Evolutionary conservation across 2,888 invertebrate species (phyloP).

Genomic region (Drosophila yooni): DNA sequence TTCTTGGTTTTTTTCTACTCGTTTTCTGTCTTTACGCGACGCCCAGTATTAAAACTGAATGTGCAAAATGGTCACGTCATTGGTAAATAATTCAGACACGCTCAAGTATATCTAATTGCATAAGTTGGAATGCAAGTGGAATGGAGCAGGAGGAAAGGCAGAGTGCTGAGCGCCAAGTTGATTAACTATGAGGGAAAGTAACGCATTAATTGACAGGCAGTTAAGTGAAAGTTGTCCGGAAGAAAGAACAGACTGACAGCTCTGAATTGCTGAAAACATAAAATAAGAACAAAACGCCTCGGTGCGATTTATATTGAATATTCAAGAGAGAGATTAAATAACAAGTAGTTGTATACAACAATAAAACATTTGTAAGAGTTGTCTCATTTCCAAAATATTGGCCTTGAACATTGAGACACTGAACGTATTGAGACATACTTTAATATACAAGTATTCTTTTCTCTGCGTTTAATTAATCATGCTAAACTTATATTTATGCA

Average conservation of each 20-base stretch:
- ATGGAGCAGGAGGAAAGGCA: neutral
- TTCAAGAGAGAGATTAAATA: neutral
- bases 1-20: constrained; percentile 3
- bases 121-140: constrained; percentile 32
- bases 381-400: neutral
- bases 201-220: constrained; percentile 5
- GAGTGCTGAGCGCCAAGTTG: neutral
- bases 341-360: neutral
- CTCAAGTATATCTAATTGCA: constrained; percentile 54
- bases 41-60: constrained; percentile 26
- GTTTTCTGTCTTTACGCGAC: neutral
- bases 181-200: constrained; percentile 27
- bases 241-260: neutral
- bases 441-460: neutral
- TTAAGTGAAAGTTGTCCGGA: constrained; percentile 20
- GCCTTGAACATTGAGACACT: neutral
- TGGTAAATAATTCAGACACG: constrained; percentile 42
- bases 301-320: neutral
- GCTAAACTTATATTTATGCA: constrained; percentile 37
- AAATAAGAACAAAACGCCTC: neutral
- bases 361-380: no score
- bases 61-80: constrained; percentile 72
- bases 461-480: no score
- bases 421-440: neutral
- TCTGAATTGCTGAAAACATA: neutral